Conservation (phyloP, 2,113 vertebrate species). For the Verasper variegatus region DNA sequence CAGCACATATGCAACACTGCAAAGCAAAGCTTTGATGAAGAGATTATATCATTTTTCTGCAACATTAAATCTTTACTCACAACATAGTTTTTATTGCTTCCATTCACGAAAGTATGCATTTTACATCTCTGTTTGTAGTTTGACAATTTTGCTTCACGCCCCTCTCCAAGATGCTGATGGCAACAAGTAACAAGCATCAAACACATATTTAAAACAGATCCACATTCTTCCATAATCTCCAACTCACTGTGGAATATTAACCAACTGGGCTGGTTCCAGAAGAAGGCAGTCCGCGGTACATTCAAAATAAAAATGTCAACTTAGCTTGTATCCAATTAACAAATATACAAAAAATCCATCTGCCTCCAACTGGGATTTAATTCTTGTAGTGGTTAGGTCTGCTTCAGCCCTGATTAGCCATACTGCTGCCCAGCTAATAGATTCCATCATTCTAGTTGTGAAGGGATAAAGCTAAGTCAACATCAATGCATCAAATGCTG, state of each 20-base stretch:
- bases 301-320: conserved; percentile 56
- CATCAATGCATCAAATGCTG: conserved; percentile 62
- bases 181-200: conserved; percentile 52
- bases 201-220: conserved; percentile 65
- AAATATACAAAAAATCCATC: conserved; percentile 47
- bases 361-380: conserved; percentile 59
- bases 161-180: conserved; percentile 53
- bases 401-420: conserved; percentile 55
- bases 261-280: conserved; percentile 62
- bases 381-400: conserved; percentile 34
- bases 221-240: conserved; percentile 66
- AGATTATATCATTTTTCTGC: conserved; percentile 46
- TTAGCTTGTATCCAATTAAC: conserved; percentile 64
- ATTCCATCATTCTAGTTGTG: conserved; percentile 58
- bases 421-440: conserved; percentile 58
- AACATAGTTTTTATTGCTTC: conserved; percentile 49
- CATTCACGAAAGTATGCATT: conserved; percentile 44
- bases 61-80: conserved; percentile 44
- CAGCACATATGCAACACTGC: conserved; percentile 11
- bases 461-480: conserved; percentile 64
- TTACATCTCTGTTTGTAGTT: conserved; percentile 44
- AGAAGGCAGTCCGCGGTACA: conserved; percentile 54
- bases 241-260: conserved; percentile 59
- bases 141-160: conserved; percentile 45
- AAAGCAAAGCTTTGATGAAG: conserved; percentile 45